A percentile compares a stretch with the other conserved stretches of the same genome.
Conservation (phyloP, 2,797 vertebrate species). For the Sus cebifrons region DNA sequence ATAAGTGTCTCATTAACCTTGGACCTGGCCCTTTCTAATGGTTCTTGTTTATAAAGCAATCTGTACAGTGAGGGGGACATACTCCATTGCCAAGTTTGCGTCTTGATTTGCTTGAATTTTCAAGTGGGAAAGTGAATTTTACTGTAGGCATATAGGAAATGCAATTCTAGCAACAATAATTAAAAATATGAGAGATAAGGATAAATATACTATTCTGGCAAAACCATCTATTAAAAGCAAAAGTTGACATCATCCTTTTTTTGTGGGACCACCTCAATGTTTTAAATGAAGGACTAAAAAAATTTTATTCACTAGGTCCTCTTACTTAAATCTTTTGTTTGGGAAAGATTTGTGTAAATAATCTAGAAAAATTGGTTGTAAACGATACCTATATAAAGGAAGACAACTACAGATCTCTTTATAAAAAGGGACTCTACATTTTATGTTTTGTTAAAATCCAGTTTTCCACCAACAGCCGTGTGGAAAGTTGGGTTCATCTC, state of each 20-base stretch:
- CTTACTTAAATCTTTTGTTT: conserved; percentile 67
- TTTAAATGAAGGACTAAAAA: conserved; percentile 76
- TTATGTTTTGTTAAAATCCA: conserved; percentile 34
- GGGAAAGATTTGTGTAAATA: conserved; percentile 25
- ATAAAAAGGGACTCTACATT: not conserved
- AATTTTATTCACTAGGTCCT: not conserved
- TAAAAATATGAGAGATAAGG: conserved; percentile 78
- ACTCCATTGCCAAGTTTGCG: conserved; percentile 89
- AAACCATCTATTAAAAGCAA: conserved; percentile 71
- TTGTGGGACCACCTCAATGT: conserved; percentile 72
- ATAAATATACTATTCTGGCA: conserved; percentile 77
- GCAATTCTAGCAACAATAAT: conserved; percentile 84
- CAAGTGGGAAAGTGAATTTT: conserved; percentile 77
- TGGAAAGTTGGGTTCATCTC: conserved; percentile 54
- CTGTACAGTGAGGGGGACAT: conserved; percentile 87
- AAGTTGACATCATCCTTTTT: conserved; percentile 71
- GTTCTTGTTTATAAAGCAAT: conserved; percentile 86
- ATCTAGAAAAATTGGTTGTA: conserved; percentile 19
- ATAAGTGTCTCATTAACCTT: conserved; percentile 86
- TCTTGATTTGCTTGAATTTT: conserved; percentile 90
- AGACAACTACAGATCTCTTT: not conserved
- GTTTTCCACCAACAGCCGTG: conserved; percentile 59
- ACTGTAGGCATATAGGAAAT: conserved; percentile 84
- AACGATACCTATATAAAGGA: conserved; percentile 58
- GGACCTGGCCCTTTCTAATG: conserved; percentile 87